phyloP scores from a whole-genome alignment of 2,888 invertebrate genomes.

The Agrenia bidenticulata region DNA sequence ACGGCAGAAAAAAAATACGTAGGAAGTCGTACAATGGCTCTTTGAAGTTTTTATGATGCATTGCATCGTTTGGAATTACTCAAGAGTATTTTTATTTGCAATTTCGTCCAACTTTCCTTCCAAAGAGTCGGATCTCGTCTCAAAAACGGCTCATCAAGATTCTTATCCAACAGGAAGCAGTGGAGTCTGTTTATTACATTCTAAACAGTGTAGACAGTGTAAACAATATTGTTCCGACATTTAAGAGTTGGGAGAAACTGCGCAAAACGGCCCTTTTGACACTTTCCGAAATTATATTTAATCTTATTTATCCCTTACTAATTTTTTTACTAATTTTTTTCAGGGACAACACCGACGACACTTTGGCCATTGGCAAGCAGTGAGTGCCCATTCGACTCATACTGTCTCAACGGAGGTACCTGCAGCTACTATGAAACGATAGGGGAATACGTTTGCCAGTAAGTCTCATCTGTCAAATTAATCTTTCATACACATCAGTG shows the following conservation, averaged over 20 bases:
- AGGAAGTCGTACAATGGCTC: constrained; percentile 6
- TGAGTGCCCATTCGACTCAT: constrained; percentile 68
- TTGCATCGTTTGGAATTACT: constrained; percentile 31
- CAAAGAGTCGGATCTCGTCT: neutral
- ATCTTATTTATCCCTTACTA: constrained; percentile 12
- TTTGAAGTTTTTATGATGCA: constrained; percentile 29
- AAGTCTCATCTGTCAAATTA: constrained; percentile 59
- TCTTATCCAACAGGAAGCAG: constrained; percentile 3
- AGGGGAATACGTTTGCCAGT: constrained; percentile 82
- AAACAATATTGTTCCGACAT: no score
- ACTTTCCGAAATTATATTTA: constrained; percentile 14
- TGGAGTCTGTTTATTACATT: neutral
- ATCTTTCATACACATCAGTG: no score
- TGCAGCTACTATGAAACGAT: constrained; percentile 79
- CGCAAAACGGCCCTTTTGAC: neutral
- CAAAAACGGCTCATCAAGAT: neutral
- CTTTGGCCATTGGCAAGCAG: constrained; percentile 65
- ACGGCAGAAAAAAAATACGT: neutral
- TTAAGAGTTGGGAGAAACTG: neutral
- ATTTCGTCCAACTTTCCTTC: neutral
- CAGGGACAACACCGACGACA: constrained; percentile 58
- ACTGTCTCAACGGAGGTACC: constrained; percentile 84
- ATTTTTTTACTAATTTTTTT: constrained; percentile 11
- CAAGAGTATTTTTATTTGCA: constrained; percentile 20
- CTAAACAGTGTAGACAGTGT: neutral